phyloP scores from a whole-genome alignment of 30 jellyfish, hydroid and myxozoan genomes.

The Calvadosia cruxmelitensis region DNA sequence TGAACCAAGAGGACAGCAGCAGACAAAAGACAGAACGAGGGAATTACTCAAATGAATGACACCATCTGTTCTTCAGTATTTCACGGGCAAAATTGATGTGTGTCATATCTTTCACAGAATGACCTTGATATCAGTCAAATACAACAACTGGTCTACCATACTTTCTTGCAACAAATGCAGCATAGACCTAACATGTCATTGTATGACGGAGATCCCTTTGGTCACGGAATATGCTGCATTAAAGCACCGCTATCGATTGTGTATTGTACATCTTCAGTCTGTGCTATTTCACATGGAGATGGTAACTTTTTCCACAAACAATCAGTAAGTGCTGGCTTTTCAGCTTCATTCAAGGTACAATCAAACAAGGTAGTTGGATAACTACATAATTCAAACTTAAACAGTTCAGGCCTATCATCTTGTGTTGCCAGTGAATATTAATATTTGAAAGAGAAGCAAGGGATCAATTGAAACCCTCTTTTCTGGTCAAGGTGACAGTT shows the following conservation, averaged over 20 bases:
- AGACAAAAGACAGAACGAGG: no score
- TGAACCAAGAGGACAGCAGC: background rate
- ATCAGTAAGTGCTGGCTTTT: slow-evolving; percentile 10
- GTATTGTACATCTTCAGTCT: slow-evolving; percentile 1
- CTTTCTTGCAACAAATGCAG: background rate
- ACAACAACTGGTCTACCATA: slow-evolving; percentile 3
- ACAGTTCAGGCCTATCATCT: no score
- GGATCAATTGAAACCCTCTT: no score
- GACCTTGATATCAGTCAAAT: background rate
- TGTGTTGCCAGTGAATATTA: no score
- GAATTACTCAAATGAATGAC: no score
- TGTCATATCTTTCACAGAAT: slow-evolving; percentile 5
- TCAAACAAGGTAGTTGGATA: slow-evolving; percentile 9
- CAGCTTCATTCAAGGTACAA: background rate
- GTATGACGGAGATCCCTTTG: slow-evolving; percentile 5
- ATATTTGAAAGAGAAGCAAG: no score
- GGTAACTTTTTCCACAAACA: background rate
- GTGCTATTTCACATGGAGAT: background rate
- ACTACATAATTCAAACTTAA: no score
- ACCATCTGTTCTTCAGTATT: no score
- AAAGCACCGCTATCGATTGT: slow-evolving; percentile 7
- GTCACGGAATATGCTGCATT: slow-evolving; percentile 6
- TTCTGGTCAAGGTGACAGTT: no score
- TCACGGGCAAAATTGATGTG: background rate
- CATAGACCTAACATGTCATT: background rate